Conservation (phyloP, 2,113 vertebrate species). For the Cichladusa arquata region DNA sequence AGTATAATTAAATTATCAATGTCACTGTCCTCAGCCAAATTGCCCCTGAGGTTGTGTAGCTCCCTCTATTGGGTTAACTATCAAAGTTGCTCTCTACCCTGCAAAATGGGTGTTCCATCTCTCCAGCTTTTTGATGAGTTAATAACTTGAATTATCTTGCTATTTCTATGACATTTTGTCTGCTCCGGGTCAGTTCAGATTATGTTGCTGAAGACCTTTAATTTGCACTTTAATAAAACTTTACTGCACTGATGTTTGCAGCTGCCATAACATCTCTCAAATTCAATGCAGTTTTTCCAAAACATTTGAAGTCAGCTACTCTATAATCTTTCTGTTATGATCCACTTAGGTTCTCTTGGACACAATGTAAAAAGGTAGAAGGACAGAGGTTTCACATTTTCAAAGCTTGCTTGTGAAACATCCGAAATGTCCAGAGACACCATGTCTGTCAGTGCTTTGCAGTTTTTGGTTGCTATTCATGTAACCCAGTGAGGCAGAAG, state of each 20-base stretch:
- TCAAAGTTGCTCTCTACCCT: background rate
- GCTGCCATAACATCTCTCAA: background rate
- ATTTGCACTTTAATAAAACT: background rate
- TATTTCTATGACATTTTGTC: background rate
- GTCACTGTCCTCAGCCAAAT: background rate
- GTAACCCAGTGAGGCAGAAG: constrained; percentile 28
- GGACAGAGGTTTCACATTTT: background rate
- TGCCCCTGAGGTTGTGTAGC: background rate
- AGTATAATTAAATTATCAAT: constrained; percentile 11
- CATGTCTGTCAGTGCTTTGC: background rate
- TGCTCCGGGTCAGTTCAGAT: background rate
- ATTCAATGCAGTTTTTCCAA: background rate
- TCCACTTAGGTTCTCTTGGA: background rate
- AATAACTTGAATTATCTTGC: background rate
- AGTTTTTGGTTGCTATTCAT: constrained; percentile 1
- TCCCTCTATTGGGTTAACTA: background rate
- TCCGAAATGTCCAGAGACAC: background rate
- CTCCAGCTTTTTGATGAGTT: background rate
- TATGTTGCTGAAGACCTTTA: background rate
- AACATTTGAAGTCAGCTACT: background rate
- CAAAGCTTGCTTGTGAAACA: background rate
- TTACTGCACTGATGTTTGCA: background rate
- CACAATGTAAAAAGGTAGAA: background rate
- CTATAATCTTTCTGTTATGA: background rate
- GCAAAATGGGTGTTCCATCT: background rate